These are phyloP conservation scores for Drosophila sordidapex DNA, from an alignment of 2,888 invertebrate species.

Conservation along the genomic window DNA sequence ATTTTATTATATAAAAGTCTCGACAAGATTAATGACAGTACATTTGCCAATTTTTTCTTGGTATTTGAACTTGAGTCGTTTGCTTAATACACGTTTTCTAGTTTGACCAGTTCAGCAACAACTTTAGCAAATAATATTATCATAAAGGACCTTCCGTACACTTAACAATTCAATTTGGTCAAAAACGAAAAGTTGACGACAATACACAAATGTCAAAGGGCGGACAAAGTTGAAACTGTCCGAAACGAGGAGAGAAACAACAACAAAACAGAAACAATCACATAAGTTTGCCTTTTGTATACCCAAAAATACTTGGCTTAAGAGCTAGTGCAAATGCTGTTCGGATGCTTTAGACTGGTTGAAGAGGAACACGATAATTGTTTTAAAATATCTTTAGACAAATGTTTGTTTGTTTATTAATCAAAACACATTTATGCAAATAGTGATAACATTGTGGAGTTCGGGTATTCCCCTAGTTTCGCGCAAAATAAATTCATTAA, in stretches of 20 bases:
- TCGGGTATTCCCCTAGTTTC: neutral
- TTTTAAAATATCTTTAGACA: neutral
- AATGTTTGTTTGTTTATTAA: neutral
- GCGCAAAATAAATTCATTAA: neutral
- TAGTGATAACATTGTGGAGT: neutral
- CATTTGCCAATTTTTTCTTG: slow-evolving; percentile 8
- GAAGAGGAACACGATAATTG: neutral
- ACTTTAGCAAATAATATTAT: slow-evolving; percentile 42
- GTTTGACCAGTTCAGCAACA: slow-evolving; percentile 43
- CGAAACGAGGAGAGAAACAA: neutral
- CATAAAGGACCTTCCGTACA: slow-evolving; percentile 9
- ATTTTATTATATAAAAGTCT: slow-evolving; percentile 11
- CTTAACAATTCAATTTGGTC: slow-evolving; percentile 50
- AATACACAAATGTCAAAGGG: slow-evolving; percentile 34
- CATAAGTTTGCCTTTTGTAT: neutral
- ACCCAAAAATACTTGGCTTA: neutral
- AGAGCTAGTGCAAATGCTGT: neutral
- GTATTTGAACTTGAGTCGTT: neutral
- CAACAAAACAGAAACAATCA: slow-evolving; percentile 1
- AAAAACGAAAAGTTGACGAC: slow-evolving; percentile 17
- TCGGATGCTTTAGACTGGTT: neutral
- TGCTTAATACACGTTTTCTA: slow-evolving; percentile 2
- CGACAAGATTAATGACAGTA: neutral
- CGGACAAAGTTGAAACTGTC: slow-evolving; percentile 9
- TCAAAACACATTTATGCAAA: neutral